Base-by-base conservation (phyloP, 2,888 invertebrate species). In the Apeira syringaria region DNA sequence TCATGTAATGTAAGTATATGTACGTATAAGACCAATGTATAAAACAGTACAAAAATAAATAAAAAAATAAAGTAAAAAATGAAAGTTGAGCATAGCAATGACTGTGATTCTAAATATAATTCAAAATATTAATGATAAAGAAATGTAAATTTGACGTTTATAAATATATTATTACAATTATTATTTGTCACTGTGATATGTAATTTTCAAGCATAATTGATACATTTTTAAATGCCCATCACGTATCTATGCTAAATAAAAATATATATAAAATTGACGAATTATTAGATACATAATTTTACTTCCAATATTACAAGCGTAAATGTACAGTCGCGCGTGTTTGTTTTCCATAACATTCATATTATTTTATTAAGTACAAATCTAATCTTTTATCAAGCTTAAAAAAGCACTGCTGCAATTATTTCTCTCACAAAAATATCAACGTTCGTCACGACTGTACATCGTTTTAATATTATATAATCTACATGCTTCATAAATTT, bases 121-220 rank as follows among this genome's bases (percentile, higher is more conserved):
- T n/a, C n/a, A n/a, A n/a, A n/a, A n/a, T n/a, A 8, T 41, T 43
- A 51, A 60, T 59, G 55, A 61, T 63, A 65, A 69, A 65, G 65
- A 72, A 66, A 71, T 72, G 64, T 67, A 64, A 17, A 45, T 33
- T 36, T 37, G 12, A 31, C 26, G 22, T 22, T 43, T 40, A 32
- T 34, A 24, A 29, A 30, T 25, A 38, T n/a, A 31, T 40, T 29
- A 27, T 54, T 52, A 47, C 50, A 58, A 62, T 68, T 61, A 68
- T 84, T 84, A 86, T 86, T 86, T 88, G 86, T 87, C 86, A 66
- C 64, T 61, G 63, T 87, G 87, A 88, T 87, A 88, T 88, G 87
- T 86, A 69, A 58, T 66, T 73, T 69, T 56, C 56, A 79, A 80
- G 73, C 74, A 68, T 66, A 58, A 77, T 78, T 76, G 74, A 77